These are phyloP conservation scores for Copidosoma aretas DNA, from an alignment of 2,888 invertebrate genomes.

Conservation along the genomic window DNA sequence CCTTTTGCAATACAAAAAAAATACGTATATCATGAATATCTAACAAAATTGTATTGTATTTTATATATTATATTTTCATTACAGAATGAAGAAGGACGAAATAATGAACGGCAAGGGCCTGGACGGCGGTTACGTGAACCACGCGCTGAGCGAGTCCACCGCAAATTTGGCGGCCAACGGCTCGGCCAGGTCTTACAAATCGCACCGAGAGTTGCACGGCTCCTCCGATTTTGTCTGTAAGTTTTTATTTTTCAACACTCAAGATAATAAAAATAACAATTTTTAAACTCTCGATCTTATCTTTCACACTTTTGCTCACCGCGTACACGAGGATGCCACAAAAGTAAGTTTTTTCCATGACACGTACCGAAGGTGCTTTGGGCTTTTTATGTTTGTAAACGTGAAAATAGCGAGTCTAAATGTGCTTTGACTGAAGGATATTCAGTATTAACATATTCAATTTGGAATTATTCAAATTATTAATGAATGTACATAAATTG, in stretches of 20 bases:
- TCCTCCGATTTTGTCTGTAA: constrained; percentile 70
- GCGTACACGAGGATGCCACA: constrained; percentile 46
- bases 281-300: too few species aligned
- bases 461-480: too few species aligned
- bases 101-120: constrained; percentile 44
- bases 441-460: too few species aligned
- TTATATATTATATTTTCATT: constrained; percentile 17
- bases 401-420: too few species aligned
- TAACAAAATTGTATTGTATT: too few species aligned
- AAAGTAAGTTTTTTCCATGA: constrained; percentile 45
- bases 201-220: constrained; percentile 64
- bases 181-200: constrained; percentile 46
- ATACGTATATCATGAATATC: too few species aligned
- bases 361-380: too few species aligned
- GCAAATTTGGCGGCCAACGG: constrained; percentile 48
- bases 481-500: too few species aligned
- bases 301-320: too few species aligned
- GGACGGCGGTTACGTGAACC: constrained; percentile 53
- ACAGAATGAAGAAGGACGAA: constrained; percentile 52
- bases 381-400: too few species aligned
- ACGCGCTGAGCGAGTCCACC: constrained; percentile 52
- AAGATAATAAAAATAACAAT: neutral
- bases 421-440: too few species aligned
- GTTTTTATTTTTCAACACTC: constrained; percentile 50
- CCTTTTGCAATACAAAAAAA: too few species aligned